A percentile compares a stretch with the other conserved stretches of the same genome.
Conservation (phyloP, 2,113 vertebrate genomes). For the Esox niger region DNA sequence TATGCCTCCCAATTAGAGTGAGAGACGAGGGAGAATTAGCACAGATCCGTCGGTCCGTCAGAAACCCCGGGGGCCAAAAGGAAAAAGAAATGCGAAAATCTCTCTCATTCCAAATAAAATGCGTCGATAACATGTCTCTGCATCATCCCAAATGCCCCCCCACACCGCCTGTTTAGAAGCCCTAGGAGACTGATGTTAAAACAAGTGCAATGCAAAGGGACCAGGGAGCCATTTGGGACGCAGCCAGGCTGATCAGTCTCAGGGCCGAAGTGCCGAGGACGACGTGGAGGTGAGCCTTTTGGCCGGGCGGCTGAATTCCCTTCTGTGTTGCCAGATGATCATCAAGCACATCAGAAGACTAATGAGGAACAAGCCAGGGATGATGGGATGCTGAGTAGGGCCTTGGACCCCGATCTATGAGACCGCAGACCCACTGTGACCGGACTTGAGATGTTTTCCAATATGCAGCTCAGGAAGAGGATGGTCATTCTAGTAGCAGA, state of each 20-base stretch:
- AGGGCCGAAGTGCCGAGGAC: background rate
- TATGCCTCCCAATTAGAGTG: constrained; percentile 15
- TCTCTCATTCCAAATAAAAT: background rate
- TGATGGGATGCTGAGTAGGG: background rate
- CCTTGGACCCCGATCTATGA: background rate
- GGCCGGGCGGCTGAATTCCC: background rate
- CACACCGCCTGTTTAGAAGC: no score
- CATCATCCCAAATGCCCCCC: no score
- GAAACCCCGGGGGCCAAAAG: constrained; percentile 2
- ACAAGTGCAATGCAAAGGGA: no score
- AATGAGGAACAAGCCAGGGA: background rate
- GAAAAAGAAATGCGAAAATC: background rate
- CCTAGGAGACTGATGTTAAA: no score
- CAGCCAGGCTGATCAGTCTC: background rate
- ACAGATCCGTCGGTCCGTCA: constrained; percentile 2
- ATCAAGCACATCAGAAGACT: background rate
- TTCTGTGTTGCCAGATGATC: background rate
- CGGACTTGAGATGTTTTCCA: background rate
- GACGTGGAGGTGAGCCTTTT: background rate
- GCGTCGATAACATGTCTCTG: background rate
- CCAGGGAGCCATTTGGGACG: no score
- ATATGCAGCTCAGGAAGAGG: background rate
- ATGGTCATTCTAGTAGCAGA: background rate
- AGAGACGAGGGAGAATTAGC: constrained; percentile 1
- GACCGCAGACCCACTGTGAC: background rate